Conservation (phyloP, 1,140 invertebrate genomes). For the Mesaphorura yosii region DNA sequence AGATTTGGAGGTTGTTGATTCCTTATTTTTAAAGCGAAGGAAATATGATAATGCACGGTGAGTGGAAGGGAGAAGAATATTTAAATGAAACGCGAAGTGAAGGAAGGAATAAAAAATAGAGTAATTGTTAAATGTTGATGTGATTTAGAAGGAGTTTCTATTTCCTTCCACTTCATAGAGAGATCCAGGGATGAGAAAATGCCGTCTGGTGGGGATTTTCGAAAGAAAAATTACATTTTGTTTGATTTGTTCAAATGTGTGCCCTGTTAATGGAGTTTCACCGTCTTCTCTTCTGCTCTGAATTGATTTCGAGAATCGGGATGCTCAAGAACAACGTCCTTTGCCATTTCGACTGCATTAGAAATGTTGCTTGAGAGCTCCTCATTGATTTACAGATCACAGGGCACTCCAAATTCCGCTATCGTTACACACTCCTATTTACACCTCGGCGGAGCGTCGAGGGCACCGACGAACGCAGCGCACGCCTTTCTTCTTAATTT, state of each 20-base stretch:
- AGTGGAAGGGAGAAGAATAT: no score
- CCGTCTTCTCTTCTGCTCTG: constrained; percentile 25
- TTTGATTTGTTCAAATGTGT: constrained; percentile 31
- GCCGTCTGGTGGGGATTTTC: constrained; percentile 27
- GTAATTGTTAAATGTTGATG: no score
- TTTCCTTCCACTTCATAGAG: no score
- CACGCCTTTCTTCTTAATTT: no score
- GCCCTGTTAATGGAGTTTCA: constrained; percentile 32
- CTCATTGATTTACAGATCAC: constrained; percentile 32
- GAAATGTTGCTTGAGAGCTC: constrained; percentile 32
- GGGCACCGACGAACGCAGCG: no score
- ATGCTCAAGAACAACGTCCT: constrained; percentile 27
- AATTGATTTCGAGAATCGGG: constrained; percentile 30
- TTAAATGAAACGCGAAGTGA: no score
- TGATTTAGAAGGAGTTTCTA: no score
- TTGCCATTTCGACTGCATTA: constrained; percentile 31
- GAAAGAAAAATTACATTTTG: constrained; percentile 30
- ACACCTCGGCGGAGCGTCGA: constrained; percentile 6
- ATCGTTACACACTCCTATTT: constrained; percentile 3
- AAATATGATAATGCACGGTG: no score
- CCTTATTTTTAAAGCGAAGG: no score
- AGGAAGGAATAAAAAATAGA: no score
- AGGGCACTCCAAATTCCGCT: constrained; percentile 17
- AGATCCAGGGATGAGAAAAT: constrained; percentile 24
- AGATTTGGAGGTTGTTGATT: no score